These are phyloP conservation scores for Drosophila lacicola DNA, from an alignment of 2,888 invertebrate species.

Conservation along the genomic window DNA sequence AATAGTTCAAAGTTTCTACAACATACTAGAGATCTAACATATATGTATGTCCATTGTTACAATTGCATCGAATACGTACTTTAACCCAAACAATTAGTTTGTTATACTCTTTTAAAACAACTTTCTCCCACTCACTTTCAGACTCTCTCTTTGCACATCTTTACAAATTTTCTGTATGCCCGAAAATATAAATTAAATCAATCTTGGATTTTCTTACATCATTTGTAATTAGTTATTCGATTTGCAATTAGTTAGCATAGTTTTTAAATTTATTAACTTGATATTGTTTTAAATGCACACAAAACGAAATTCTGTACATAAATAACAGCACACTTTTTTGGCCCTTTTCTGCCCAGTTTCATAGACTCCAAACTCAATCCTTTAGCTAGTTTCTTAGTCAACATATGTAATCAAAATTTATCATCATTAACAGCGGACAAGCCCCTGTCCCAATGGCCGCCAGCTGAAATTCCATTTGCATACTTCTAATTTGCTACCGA, in stretches of 20 bases:
- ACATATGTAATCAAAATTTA: constrained; percentile 50
- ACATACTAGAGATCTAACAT: too few species aligned
- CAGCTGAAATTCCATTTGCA: constrained; percentile 37
- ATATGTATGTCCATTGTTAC: too few species aligned
- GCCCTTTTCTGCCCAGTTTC: constrained; percentile 4
- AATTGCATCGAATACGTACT: too few species aligned
- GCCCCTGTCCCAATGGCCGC: background rate
- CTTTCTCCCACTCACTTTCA: too few species aligned
- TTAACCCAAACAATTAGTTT: too few species aligned
- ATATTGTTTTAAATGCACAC: background rate
- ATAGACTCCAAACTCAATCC: constrained; percentile 38
- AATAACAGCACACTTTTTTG: constrained; percentile 1
- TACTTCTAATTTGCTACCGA: constrained; percentile 33
- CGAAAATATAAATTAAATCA: too few species aligned
- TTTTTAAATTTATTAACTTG: background rate
- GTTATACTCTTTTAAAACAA: too few species aligned
- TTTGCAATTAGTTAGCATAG: background rate
- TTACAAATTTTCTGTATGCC: too few species aligned
- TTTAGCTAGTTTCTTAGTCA: constrained; percentile 9
- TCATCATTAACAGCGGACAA: constrained; percentile 53
- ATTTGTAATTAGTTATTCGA: background rate
- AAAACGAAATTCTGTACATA: background rate
- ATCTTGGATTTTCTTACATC: too few species aligned
- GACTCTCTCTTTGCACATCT: too few species aligned
- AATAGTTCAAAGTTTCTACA: too few species aligned